phyloP scores from a whole-genome alignment of 2,797 vertebrate genomes.

The Alosa sapidissima region DNA sequence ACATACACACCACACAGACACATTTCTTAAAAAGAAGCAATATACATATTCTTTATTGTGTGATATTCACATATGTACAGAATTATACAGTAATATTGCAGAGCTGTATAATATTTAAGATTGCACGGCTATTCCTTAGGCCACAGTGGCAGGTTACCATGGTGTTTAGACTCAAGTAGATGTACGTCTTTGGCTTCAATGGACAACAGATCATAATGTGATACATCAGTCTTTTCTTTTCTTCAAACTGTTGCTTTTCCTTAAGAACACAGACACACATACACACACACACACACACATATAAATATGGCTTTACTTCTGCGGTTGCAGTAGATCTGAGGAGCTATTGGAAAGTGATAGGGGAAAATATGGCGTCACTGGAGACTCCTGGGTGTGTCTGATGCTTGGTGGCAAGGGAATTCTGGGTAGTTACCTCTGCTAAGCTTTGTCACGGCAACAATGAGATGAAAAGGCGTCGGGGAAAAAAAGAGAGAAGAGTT shows the following conservation, averaged over 20 bases:
- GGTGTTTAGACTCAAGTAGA: slow-evolving; percentile 53
- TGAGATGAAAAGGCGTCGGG: neutral
- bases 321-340: slow-evolving; percentile 23
- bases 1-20: neutral
- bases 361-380: neutral
- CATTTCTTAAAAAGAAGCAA: slow-evolving; percentile 63
- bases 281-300: neutral
- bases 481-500: neutral
- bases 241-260: neutral
- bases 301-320: slow-evolving; percentile 43
- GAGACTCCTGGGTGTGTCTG: neutral
- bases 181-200: slow-evolving; percentile 73
- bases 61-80: slow-evolving; percentile 75
- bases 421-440: neutral
- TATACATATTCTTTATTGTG: slow-evolving; percentile 74
- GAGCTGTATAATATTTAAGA: slow-evolving; percentile 65
- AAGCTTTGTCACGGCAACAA: neutral
- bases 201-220: slow-evolving; percentile 34
- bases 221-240: slow-evolving; percentile 22
- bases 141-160: slow-evolving; percentile 68
- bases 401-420: neutral
- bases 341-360: neutral
- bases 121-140: slow-evolving; percentile 72
- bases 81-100: slow-evolving; percentile 72
- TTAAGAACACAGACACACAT: slow-evolving; percentile 28